Evolutionary conservation across 2,888 invertebrate genomes (phyloP), one percentile per base, ranked within the genome.

Genomic region (Sepioteuthis lessoniana): DNA sequence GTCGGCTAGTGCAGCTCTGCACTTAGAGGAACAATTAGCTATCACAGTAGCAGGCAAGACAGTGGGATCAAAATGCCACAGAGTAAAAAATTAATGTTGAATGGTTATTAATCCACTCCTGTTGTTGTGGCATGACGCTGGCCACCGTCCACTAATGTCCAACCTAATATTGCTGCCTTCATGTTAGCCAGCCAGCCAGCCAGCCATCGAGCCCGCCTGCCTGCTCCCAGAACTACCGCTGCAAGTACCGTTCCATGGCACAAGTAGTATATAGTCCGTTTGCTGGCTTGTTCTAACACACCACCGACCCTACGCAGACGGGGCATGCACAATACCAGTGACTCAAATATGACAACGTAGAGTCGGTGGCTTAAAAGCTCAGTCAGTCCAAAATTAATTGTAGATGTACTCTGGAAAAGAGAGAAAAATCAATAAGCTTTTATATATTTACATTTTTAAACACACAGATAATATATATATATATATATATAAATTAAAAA

Each of bases 1-100:
- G 76, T 76, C 76, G 76, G 76, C 76, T 76, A 76, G 76, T 76
- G 76, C 76, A 76, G n/a, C 76, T 76, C 76, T n/a, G 76, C 76
- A 76, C 76, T 76, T 76, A 35, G 76, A 35, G 76, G 76, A 76
- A 76, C 76, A 76, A 35, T 76, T 76, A 76, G 76, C 76, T 76
- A 76, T 76, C 76, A 76, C 76, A 76, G 76, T 76, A 76, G 76
- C 76, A 76, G 76, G 76, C 76, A 76, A 76, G 76, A 35, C 76
- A 76, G 76, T 35, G n/a, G 76, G 76, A 76, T 76, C 76, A 76
- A 76, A 35, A n/a, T 76, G 76, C 76, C 76, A 76, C 76, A 76
- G 76, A 76, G 76, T 76, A n/a, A 76, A 35, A 76, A 76, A n/a
- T n/a, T n/a, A n/a, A 76, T n/a, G n/a, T 76, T n/a, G n/a, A n/a